Evolutionary conservation across 2,113 vertebrate species (phyloP).

Genomic region (Phalacrocorax aristotelis): DNA sequence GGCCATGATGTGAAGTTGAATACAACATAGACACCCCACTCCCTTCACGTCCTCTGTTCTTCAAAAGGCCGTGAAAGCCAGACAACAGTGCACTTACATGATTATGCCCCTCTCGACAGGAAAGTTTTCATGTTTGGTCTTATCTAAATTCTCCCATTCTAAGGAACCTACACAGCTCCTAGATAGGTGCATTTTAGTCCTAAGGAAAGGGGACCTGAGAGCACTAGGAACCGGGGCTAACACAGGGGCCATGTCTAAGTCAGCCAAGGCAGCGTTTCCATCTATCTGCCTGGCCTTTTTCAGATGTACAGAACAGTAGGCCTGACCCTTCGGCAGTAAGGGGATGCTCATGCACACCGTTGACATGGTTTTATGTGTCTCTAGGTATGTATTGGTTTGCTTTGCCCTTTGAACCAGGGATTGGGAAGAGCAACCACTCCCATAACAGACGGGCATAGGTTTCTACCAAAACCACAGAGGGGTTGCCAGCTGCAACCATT

Average conservation of each 20-base stretch:
- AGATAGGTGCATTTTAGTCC: not conserved
- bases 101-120: not conserved
- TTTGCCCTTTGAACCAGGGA: not conserved
- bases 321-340: rapidly evolving
- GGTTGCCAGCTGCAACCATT: not conserved
- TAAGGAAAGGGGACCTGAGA: not conserved
- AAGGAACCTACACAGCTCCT: not conserved
- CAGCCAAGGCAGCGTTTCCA: not conserved
- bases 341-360: too few relatives aligned
- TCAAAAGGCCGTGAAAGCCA: not conserved
- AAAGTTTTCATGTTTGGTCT: not conserved
- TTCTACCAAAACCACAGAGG: not conserved
- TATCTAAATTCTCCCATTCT: not conserved
- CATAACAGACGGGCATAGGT: not conserved
- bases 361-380: not conserved
- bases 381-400: not conserved
- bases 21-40: not conserved
- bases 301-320: not conserved
- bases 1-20: not conserved
- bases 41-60: not conserved
- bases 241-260: not conserved
- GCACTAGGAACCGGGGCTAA: not conserved
- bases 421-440: not conserved
- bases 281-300: not conserved
- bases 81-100: not conserved